Base-by-base conservation (phyloP, 2,797 vertebrate genomes). In the Propithecus perrieri region DNA sequence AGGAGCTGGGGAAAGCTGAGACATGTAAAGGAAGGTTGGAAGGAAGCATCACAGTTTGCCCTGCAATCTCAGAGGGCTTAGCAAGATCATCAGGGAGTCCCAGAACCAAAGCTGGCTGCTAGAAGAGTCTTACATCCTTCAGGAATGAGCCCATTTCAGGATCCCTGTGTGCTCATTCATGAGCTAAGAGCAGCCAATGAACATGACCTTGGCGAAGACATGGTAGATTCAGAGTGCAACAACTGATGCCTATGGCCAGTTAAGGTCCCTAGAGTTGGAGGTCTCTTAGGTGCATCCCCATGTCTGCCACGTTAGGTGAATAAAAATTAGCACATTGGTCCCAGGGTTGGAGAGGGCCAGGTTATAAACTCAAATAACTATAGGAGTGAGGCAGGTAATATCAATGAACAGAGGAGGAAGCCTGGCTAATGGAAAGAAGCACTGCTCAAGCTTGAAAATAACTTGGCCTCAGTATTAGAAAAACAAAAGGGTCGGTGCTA, bases 341-440 rank as follows among this genome's bases (percentile, higher is more conserved):
- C 33, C 26, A 1, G 4, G 15, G 4, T 7, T 74, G 4, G 14
- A 41, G 17, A 26, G 28, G 17, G 9, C 0, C 46, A 38, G 4
- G 30, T 72, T 79, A 78, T 7, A 92, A 90, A 89, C 6, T 67
- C 50, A 93, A 65, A 26, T 90, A 69, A 65, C 41, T 72, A 28
- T 35, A 61, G 3, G 17, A 38, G 26, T 74, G 48, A 92, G 33
- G 15, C 6, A 57, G 13, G 10, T 46, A n/a, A 72, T 26, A 17
- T 20, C 85, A 97, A 63, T 69, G 72, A 90, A 74, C 63, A 61
- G 80, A 75, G 38, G 6, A 94, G 46, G 15, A 13, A 74, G 7
- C 1, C 14, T 59, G 75, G 26, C 13, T 91, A 61, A 26, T 74
- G 9, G n/a, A 86, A 85, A 74, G 26, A 71, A 90, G 50, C 22